These are phyloP conservation scores for Pemphigus obesinymphae DNA, from an alignment of 1,140 invertebrate genomes.

Conservation along the genomic window DNA sequence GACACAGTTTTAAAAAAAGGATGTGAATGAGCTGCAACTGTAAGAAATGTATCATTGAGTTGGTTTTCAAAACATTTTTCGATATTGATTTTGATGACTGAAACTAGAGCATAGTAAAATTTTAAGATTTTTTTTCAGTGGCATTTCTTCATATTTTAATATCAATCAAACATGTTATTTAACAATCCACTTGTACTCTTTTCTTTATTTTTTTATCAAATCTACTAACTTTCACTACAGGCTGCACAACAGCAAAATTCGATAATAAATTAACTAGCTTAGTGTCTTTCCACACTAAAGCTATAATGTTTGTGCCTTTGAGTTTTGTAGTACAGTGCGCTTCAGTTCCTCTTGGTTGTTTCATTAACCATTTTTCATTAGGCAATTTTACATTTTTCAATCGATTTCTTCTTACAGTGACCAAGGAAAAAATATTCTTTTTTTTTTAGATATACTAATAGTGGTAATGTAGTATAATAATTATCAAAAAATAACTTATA, in stretches of 20 bases:
- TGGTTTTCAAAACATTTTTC: too few species aligned
- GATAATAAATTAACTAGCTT: neutral
- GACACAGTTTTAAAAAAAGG: too few species aligned
- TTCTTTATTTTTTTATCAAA: neutral
- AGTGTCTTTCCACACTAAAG: neutral
- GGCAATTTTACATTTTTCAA: neutral
- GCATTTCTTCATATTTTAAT: too few species aligned
- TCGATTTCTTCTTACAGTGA: neutral
- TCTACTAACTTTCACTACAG: too few species aligned
- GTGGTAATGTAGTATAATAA: neutral
- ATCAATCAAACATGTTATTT: too few species aligned
- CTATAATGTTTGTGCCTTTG: neutral
- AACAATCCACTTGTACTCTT: slow-evolving; percentile 42
- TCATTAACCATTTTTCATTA: too few species aligned
- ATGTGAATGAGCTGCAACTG: too few species aligned
- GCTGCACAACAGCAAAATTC: neutral
- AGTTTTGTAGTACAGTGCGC: neutral
- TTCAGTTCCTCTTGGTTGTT: neutral
- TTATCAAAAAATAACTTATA: too few species aligned
- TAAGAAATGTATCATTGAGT: too few species aligned
- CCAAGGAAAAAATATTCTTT: neutral
- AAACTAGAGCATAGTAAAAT: too few species aligned
- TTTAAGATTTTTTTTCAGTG: too few species aligned
- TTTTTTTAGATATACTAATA: neutral
- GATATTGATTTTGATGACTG: too few species aligned